A percentile compares a stretch with the other conserved stretches of the same genome.
These are phyloP conservation scores for Nycticebus coucang DNA, from an alignment of 2,113 vertebrate species.

Conservation along the genomic window DNA sequence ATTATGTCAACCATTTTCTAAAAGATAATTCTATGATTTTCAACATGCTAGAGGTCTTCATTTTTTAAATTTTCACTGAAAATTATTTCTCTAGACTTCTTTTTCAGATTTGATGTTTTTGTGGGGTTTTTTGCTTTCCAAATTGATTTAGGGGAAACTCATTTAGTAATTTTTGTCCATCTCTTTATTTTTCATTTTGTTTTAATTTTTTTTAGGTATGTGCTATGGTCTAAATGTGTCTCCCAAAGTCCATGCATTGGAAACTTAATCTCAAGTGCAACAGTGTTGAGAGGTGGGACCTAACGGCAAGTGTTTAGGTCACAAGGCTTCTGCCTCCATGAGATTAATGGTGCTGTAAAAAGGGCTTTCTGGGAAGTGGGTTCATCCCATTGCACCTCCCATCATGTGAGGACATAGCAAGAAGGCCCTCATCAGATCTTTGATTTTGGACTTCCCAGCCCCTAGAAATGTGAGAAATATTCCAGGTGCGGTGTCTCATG, in stretches of 20 bases:
- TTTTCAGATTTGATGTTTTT: not conserved
- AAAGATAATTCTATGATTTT: not conserved
- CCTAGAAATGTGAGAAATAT: not conserved
- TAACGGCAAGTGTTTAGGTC: not conserved
- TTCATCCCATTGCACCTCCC: not conserved
- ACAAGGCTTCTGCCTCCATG: not conserved
- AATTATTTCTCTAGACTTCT: not conserved
- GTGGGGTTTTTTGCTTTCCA: not conserved
- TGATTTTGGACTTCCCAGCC: not conserved
- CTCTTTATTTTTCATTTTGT: not conserved
- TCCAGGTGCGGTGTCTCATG: not conserved
- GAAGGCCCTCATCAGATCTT: not conserved
- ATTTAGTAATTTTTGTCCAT: not conserved
- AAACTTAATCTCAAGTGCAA: not conserved
- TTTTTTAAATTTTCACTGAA: not conserved
- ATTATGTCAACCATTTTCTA: not conserved
- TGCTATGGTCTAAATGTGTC: not conserved
- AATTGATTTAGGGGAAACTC: not conserved
- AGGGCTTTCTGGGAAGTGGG: not conserved
- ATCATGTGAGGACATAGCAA: not conserved
- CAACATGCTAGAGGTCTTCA: not conserved
- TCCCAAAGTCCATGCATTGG: not conserved
- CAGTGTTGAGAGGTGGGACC: not conserved
- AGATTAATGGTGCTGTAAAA: not conserved
- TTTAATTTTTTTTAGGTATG: not conserved